Evolutionary conservation across 1,140 invertebrate species (phyloP).

Genomic region (Trachymyrmex septentrionalis): DNA sequence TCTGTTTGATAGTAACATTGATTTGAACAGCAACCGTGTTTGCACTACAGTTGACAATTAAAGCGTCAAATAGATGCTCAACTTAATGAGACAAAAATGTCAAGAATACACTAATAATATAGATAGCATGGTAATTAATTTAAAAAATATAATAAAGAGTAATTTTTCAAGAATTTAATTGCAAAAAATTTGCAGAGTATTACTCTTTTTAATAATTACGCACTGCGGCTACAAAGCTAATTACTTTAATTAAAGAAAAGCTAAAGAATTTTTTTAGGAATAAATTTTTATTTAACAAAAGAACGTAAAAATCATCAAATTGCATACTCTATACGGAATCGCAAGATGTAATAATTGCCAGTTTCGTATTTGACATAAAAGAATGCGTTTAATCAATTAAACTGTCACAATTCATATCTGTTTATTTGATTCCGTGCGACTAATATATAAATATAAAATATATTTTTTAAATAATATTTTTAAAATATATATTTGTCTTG

Average conservation of each 20-base stretch:
- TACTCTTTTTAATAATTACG: neutral
- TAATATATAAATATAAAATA: neutral
- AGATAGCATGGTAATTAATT: neutral
- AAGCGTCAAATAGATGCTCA: neutral
- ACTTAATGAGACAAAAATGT: conserved; percentile 14
- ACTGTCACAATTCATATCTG: neutral
- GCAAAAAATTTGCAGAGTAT: neutral
- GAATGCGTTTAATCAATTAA: neutral
- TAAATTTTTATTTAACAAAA: neutral
- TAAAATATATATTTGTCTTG: neutral
- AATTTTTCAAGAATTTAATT: neutral
- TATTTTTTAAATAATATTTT: conserved; percentile 34
- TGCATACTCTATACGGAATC: neutral
- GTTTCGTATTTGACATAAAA: conserved; percentile 16
- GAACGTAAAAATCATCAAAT: neutral
- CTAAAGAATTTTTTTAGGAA: neutral
- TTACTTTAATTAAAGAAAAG: neutral
- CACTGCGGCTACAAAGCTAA: neutral
- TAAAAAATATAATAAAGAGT: neutral
- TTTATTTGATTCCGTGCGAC: neutral
- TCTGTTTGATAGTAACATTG: neutral
- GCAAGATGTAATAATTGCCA: neutral
- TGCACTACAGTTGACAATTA: neutral
- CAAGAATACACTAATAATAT: neutral
- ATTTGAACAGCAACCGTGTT: neutral